Conservation (phyloP, 64 coral and sea anemone species). For the Hydrozoanthus tunicans region DNA sequence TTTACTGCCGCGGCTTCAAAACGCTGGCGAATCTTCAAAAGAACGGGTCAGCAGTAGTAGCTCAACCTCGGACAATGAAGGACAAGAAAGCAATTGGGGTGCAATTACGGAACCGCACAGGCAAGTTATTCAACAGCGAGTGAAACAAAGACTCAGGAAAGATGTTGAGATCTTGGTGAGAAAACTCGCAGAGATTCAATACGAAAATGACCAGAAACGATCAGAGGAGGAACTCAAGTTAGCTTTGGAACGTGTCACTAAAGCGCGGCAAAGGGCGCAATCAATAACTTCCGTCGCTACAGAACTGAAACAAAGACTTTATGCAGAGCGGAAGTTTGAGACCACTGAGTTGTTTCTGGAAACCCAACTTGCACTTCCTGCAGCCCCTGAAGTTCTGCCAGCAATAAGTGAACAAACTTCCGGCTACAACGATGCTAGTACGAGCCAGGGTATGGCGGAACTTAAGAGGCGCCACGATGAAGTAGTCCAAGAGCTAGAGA, state of each 20-base stretch:
- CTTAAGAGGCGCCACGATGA: conserved; percentile 41
- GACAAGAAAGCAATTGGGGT: not conserved
- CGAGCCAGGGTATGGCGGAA: not conserved
- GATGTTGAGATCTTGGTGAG: conserved; percentile 52
- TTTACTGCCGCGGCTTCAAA: conserved; percentile 7
- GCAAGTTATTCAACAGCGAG: conserved; percentile 22
- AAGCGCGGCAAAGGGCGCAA: conserved; percentile 21
- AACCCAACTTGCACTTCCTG: conserved; percentile 44
- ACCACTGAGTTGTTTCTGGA: conserved; percentile 14
- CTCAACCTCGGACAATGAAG: not conserved
- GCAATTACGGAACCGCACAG: not conserved
- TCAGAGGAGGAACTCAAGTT: conserved; percentile 34
- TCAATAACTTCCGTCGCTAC: conserved; percentile 7
- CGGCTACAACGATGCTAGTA: not conserved
- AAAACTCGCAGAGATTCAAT: conserved; percentile 46
- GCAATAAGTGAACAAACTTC: not conserved
- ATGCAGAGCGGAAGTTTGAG: conserved; percentile 28
- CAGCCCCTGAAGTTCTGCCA: not conserved
- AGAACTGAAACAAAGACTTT: conserved; percentile 32
- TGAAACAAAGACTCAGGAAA: conserved; percentile 33
- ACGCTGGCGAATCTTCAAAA: not conserved
- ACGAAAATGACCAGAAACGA: conserved; percentile 41
- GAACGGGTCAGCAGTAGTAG: not conserved
- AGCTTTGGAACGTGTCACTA: conserved; percentile 28
- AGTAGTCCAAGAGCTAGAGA: conserved; percentile 71